A percentile compares a stretch with the other conserved stretches of the same genome.
These are phyloP conservation scores for Cichlasoma orientale DNA, from an alignment of 2,797 vertebrate genomes.

Conservation along the genomic window DNA sequence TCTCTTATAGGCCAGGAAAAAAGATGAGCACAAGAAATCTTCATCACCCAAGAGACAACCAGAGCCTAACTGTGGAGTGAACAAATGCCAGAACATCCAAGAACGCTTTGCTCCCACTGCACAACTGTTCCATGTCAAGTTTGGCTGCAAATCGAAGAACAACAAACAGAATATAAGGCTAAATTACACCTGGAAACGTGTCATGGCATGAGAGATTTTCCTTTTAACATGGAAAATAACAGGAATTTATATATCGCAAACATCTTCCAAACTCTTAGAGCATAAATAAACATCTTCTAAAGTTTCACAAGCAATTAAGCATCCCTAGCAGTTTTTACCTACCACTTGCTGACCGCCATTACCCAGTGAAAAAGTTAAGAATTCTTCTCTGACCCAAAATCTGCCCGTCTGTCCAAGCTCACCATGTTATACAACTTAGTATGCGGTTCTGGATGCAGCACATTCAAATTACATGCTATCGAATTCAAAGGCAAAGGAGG, in stretches of 20 bases:
- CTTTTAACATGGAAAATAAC: constrained; percentile 33
- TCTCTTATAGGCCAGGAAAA: constrained; percentile 13
- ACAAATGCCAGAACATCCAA: constrained; percentile 46
- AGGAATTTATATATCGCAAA: constrained; percentile 69
- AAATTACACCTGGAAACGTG: constrained; percentile 52
- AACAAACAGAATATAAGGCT: constrained; percentile 67
- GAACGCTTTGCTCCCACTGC: constrained; percentile 44
- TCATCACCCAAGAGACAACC: constrained; percentile 58
- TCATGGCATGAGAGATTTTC: constrained; percentile 12
- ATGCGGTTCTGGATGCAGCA: constrained; percentile 74
- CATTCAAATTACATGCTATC: constrained; percentile 83
- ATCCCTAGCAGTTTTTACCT: constrained; percentile 41
- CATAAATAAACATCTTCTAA: constrained; percentile 67
- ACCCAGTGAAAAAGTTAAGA: constrained; percentile 64
- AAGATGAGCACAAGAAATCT: constrained; percentile 41
- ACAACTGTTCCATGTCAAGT: constrained; percentile 66
- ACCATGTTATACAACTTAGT: constrained; percentile 74
- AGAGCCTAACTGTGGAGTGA: constrained; percentile 44
- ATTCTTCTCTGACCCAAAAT: constrained; percentile 49
- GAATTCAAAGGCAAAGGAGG: constrained; percentile 64
- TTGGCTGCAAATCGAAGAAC: constrained; percentile 54
- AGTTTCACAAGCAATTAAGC: constrained; percentile 66
- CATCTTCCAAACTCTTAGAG: constrained; percentile 63
- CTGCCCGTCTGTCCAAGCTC: constrained; percentile 53
- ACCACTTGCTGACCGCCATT: constrained; percentile 47